Base-by-base conservation (phyloP, 30 jellyfish, hydroid and myxozoan genomes). In the Hydractinia echinata region DNA sequence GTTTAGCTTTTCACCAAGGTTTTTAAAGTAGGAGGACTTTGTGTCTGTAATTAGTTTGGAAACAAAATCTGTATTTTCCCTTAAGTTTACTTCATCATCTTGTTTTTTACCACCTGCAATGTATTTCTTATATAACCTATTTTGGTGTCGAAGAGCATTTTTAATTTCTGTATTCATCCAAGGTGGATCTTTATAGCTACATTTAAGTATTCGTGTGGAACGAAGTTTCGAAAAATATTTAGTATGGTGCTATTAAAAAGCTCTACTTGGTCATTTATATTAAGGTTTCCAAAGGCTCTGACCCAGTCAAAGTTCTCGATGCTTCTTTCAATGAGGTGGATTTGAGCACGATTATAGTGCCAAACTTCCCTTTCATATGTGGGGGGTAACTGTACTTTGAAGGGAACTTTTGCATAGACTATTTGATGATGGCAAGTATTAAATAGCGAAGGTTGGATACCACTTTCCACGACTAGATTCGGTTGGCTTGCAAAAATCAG, bases 81-180 rank as follows among this genome's bases (percentile, higher is more conserved):
- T 51, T 8, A 85, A 70, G 56, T 52, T 62, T 48, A 76, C 88
- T 39, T 20, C 69, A 48, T 68, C 79, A 61, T 76, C 94, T 5
- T 85, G 54, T n/a, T 81, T 79, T n/a, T 49, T 76, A 55, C 94
- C 94, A 67, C 72, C 78, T 70, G 58, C 69, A 53, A 61, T 70
- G 50, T 73, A 85, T 52, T 44, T 30, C 70, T 79, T 66, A 72
- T 85, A 66, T 16, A 85, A 83, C 66, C 76, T 67, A 54, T 66
- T 61, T 66, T 79, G 64, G 72, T 85, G 61, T 67, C 87, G 76
- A 15, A 85, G 50, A 64, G 78, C 54, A 18, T 71, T 77, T 58
- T 85, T 85, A 7, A 85, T 79, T 6, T 76, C 9, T 53, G 79
- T 77, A 56, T 87, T 85, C 79, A 76, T 77, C 94, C 94, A 85